phyloP scores from a whole-genome alignment of 92 coral and sea anemone species.

The Zoanthus solanderi region DNA sequence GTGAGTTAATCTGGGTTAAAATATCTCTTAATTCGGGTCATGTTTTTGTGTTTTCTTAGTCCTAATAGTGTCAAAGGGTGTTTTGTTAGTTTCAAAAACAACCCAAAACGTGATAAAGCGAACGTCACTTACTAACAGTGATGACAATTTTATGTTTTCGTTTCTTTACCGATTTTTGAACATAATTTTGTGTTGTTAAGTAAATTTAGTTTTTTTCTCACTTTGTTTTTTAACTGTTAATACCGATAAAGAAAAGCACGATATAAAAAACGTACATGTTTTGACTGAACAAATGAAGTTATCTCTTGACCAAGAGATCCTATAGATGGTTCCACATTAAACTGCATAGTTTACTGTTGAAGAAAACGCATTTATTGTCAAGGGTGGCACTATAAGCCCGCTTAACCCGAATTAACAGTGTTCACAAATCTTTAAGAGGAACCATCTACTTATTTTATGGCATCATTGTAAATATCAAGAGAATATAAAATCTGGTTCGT shows the following conservation, averaged over 20 bases:
- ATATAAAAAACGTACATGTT: too few species aligned
- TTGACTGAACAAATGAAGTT: too few species aligned
- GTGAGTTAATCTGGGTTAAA: neutral
- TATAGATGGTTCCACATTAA: too few species aligned
- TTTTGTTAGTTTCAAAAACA: conserved; percentile 3
- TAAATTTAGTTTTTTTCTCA: neutral
- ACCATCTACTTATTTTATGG: neutral
- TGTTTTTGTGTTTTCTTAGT: conserved; percentile 15
- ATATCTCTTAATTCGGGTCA: neutral
- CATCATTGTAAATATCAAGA: neutral
- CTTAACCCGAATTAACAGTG: neutral
- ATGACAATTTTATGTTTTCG: neutral
- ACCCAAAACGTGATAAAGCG: conserved; percentile 32
- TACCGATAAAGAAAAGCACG: too few species aligned
- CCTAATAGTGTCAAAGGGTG: conserved; percentile 5
- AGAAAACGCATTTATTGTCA: neutral
- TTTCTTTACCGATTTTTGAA: neutral
- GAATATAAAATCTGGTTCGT: neutral
- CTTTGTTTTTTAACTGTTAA: too few species aligned
- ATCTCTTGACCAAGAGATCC: too few species aligned
- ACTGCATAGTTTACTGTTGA: too few species aligned
- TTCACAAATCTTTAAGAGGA: neutral
- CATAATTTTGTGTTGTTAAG: neutral
- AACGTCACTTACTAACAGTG: neutral
- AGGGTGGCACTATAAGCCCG: neutral